Evolutionary conservation across 2,797 vertebrate species (phyloP), one percentile per base, ranked within the genome.

Genomic region (Rhinogobio ventralis): DNA sequence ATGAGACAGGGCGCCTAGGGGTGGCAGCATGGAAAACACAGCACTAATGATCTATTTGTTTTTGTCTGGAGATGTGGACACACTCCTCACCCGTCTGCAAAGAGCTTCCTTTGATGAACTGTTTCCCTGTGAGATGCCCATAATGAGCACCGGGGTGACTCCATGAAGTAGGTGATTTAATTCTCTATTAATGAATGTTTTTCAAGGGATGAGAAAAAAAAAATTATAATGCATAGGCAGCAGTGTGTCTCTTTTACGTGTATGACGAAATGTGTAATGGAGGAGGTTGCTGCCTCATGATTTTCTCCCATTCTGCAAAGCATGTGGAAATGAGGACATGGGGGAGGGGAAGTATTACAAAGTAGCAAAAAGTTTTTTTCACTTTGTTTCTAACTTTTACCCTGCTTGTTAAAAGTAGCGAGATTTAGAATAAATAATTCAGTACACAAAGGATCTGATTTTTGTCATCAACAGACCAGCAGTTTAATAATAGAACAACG

Each of bases 41-140:
- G 72, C 67, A 45, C 83, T 88, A 89, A 89, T 85, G 83, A 88
- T 82, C 86, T 86, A 67, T 87, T 85, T 84, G 84, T 87, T 86
- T 86, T 83, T 72, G 79, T 74, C 79, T 73, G 49, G 69, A 62
- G 57, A 64, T 83, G 33, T 86, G 46, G 69, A 67, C 71, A 42
- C 17, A 23, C 80, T 78, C 66, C 77, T 76, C 30, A 11, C 60
- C 49, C 74, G 57, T 72, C 13, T 77, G 74, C 62, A 51, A 85
- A 78, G 67, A 83, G 79, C 23, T n/a, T 53, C 62, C 78, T 88
- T 86, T 89, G 76, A 88, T 84, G 74, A 82, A 72, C 30, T 28
- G 53, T 39, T 72, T 74, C 39, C 87, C 45, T 36, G 5, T 67
- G 66, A 88, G 79, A 84, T 49, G 25, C 71, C 78, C 30, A 55